These are phyloP conservation scores for Bradypodion pumilum DNA, from an alignment of 2,797 vertebrate species.

Conservation along the genomic window DNA sequence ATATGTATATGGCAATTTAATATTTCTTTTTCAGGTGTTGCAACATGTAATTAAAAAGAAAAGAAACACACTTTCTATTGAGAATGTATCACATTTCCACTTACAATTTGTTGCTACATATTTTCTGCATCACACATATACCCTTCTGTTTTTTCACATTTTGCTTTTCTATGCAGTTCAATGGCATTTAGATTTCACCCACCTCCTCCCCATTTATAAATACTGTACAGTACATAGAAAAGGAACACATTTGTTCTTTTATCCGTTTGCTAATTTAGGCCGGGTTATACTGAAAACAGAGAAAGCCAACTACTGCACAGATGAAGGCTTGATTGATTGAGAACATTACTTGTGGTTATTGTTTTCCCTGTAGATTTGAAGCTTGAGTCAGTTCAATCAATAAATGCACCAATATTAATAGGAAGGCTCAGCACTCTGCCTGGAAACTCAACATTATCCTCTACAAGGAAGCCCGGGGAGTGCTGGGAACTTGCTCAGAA, in stretches of 20 bases:
- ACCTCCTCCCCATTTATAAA: background rate
- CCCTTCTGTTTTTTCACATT: background rate
- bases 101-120: background rate
- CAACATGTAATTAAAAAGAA: background rate
- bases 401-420: slow-evolving; percentile 28
- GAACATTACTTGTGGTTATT: slow-evolving; percentile 34
- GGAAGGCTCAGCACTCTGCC: slow-evolving; percentile 34
- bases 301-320: slow-evolving; percentile 24
- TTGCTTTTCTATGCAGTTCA: background rate
- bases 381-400: slow-evolving; percentile 36
- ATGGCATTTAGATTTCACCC: background rate
- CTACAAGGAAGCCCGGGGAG: slow-evolving; percentile 1
- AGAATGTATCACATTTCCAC: background rate
- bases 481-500: slow-evolving; percentile 32
- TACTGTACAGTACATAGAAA: background rate
- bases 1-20: background rate
- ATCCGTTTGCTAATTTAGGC: background rate
- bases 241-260: background rate
- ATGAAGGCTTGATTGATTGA: slow-evolving; percentile 3
- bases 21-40: background rate
- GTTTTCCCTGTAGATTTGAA: slow-evolving; percentile 43
- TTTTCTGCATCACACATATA: background rate
- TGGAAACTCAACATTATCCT: slow-evolving; percentile 38
- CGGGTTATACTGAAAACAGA: background rate
- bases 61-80: background rate